phyloP scores from a whole-genome alignment of 2,888 invertebrate genomes.

The Agonum fuliginosum region DNA sequence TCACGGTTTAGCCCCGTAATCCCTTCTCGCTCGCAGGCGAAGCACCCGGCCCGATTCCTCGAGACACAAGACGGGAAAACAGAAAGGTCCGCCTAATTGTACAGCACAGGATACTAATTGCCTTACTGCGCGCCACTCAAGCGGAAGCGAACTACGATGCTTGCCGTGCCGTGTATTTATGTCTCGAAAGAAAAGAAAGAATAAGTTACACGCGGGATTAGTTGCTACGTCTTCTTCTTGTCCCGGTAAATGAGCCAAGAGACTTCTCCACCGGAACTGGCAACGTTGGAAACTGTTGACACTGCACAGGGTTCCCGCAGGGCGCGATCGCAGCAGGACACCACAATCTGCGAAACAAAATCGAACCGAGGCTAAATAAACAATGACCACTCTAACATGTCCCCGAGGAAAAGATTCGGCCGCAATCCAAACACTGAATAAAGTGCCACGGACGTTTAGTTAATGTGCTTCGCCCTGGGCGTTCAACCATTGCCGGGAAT shows the following conservation, averaged over 20 bases:
- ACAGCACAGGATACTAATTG: slow-evolving; percentile 73
- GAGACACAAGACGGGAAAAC: slow-evolving; percentile 65
- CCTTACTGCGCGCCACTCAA: slow-evolving; percentile 67
- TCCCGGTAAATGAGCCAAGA: slow-evolving; percentile 57
- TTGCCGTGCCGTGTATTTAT: slow-evolving; percentile 68
- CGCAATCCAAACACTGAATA: slow-evolving; percentile 65
- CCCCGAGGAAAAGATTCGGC: slow-evolving; percentile 67
- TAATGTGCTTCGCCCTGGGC: slow-evolving; percentile 62
- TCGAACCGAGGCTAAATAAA: slow-evolving; percentile 66
- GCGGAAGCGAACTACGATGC: slow-evolving; percentile 54
- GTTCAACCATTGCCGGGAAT: neutral
- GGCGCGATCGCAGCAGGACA: slow-evolving; percentile 54
- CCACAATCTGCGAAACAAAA: slow-evolving; percentile 60
- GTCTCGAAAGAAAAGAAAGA: slow-evolving; percentile 69
- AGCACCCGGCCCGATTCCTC: slow-evolving; percentile 18
- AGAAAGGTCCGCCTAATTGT: slow-evolving; percentile 70
- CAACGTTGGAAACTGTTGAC: slow-evolving; percentile 46
- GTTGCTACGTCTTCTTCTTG: slow-evolving; percentile 64
- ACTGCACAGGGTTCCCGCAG: slow-evolving; percentile 54
- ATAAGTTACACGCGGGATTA: slow-evolving; percentile 71
- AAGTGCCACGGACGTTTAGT: slow-evolving; percentile 58
- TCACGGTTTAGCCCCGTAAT: slow-evolving; percentile 65
- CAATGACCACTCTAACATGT: slow-evolving; percentile 68
- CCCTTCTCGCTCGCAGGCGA: slow-evolving; percentile 36
- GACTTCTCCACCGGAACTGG: slow-evolving; percentile 35